Percentiles rank a stretch among this genome's conserved stretches.
These are phyloP conservation scores for Scaptomyza hsui DNA, from an alignment of 1,140 invertebrate species.

Conservation along the genomic window DNA sequence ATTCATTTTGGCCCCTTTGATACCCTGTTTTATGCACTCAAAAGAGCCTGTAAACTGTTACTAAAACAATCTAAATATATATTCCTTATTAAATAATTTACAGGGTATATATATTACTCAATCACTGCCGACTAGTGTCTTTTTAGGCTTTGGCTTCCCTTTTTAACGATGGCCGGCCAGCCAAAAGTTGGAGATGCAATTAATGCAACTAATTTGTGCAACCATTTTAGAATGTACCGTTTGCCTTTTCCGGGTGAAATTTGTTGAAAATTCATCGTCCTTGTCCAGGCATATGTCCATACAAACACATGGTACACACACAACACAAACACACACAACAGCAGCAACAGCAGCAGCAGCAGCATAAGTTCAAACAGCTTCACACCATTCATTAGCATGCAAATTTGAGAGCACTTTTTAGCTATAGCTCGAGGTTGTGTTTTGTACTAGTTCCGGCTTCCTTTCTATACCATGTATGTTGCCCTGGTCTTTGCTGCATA, in stretches of 20 bases:
- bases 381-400: conserved; percentile 49
- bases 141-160: background rate
- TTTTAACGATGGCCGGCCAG: background rate
- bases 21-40: no score
- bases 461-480: conserved; percentile 1
- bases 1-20: no score
- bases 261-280: conserved; percentile 13
- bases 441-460: background rate
- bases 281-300: conserved; percentile 8
- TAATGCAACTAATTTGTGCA: conserved; percentile 29
- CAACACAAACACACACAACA: background rate
- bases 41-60: background rate
- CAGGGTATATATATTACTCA: background rate
- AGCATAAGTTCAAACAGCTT: conserved; percentile 24
- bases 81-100: no score
- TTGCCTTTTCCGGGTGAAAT: conserved; percentile 16
- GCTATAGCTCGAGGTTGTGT: conserved; percentile 14
- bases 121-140: no score
- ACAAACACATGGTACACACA: background rate
- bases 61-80: no score
- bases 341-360: background rate
- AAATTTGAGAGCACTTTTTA: conserved; percentile 39
- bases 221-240: conserved; percentile 4
- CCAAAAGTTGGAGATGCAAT: conserved; percentile 33
- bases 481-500: conserved; percentile 13